A percentile compares a stretch with the other conserved stretches of the same genome.
Conservation (phyloP, 2,888 invertebrate genomes). For the Dorcus parallelipipedus region DNA sequence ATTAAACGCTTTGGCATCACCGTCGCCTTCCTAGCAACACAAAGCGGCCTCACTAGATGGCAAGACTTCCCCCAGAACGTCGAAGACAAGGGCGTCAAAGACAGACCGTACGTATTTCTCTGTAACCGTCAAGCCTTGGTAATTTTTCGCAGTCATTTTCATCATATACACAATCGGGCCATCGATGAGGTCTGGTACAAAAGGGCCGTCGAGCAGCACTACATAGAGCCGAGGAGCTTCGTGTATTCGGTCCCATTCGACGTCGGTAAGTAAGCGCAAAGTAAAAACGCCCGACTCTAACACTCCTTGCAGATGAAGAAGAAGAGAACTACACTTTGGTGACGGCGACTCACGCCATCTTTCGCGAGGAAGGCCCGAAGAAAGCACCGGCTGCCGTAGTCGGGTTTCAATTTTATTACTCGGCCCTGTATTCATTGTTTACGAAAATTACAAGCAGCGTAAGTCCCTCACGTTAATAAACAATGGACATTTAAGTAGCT, state of each 20-base stretch:
- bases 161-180: slow-evolving; percentile 69
- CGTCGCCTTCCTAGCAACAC: slow-evolving; percentile 83
- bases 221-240: slow-evolving; percentile 72
- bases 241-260: slow-evolving; percentile 77
- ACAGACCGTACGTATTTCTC: slow-evolving; percentile 30
- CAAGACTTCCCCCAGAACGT: slow-evolving; percentile 67
- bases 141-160: slow-evolving; percentile 57
- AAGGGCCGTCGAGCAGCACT: slow-evolving; percentile 83
- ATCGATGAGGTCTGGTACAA: slow-evolving; percentile 89
- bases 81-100: slow-evolving; percentile 39
- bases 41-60: slow-evolving; percentile 88
- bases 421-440: slow-evolving; percentile 72
- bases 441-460: slow-evolving; percentile 77
- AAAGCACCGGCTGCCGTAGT: slow-evolving; percentile 70
- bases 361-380: slow-evolving; percentile 49
- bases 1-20: slow-evolving; percentile 81
- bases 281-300: not conserved
- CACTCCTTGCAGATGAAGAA: slow-evolving; percentile 27
- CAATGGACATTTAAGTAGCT: no score
- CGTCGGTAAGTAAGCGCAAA: slow-evolving; percentile 43
- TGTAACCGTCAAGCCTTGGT: not conserved
- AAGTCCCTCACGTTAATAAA: slow-evolving; percentile 34
- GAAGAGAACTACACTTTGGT: slow-evolving; percentile 62
- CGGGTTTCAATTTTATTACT: slow-evolving; percentile 81
- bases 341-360: slow-evolving; percentile 84